These are phyloP conservation scores for Spisula subtruncata DNA, from an alignment of 2,888 invertebrate genomes.

Conservation along the genomic window DNA sequence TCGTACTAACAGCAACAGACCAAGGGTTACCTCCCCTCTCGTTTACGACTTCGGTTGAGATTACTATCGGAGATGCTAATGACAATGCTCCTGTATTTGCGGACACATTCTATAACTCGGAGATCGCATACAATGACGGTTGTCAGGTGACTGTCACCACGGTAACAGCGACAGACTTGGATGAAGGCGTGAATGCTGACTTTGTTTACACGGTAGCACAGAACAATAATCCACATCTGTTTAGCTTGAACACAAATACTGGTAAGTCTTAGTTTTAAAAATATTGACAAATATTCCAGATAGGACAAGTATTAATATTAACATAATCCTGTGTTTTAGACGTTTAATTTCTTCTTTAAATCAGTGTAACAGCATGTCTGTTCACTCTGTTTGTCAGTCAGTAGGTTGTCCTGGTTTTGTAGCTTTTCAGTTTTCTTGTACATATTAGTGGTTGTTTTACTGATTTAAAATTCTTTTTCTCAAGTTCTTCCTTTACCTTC, in stretches of 20 bases:
- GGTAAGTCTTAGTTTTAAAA: slow-evolving; percentile 62
- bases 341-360: no score
- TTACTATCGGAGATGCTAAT: slow-evolving; percentile 79
- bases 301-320: no score
- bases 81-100: slow-evolving; percentile 80
- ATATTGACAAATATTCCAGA: no score
- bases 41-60: slow-evolving; percentile 91
- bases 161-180: slow-evolving; percentile 82
- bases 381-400: no score
- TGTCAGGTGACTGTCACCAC: slow-evolving; percentile 76
- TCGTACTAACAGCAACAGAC: slow-evolving; percentile 94
- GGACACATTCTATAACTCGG: slow-evolving; percentile 78
- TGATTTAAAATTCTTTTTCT: no score
- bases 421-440: no score
- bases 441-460: no score
- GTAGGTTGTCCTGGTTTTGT: no score
- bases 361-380: no score
- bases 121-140: slow-evolving; percentile 78
- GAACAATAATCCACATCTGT: slow-evolving; percentile 74
- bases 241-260: slow-evolving; percentile 70
- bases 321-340: no score
- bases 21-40: slow-evolving; percentile 95
- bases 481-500: no score
- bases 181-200: slow-evolving; percentile 78
- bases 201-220: slow-evolving; percentile 73